Base-by-base conservation (phyloP, 2,113 vertebrate genomes). In the Cryptomyrus ogoouensis region DNA sequence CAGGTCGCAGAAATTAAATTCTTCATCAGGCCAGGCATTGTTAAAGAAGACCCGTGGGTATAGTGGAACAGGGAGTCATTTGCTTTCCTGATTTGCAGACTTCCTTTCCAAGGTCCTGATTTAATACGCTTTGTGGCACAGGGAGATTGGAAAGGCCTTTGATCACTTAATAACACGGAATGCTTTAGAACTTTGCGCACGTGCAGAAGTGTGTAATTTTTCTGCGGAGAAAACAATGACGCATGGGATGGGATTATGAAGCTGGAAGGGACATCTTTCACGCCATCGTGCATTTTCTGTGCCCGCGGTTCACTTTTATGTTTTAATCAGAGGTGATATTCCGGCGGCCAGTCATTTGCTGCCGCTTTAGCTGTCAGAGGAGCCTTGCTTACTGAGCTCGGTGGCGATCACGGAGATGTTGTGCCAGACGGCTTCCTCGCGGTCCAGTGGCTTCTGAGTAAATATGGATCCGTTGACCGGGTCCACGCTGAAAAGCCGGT, bases 341-440 rank as follows among this genome's bases (percentile, higher is more conserved):
- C 80, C 44, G 21, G 8, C 80, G n/a, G 80, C 6, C 44, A 84
- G 42, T 84, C 44, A 84, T 46, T 83, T 46, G 17, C 77, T 19
- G 27, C 47, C 3, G 17, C 17, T 17, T 53, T 9, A 46, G 80
- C 39, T 83, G 80, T 83, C 39, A n/a, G 85, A 56, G 50, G 17
- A 19, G n/a, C n/a, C 3, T 7, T n/a, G 98, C 98, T 98, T 96
- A 99, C 98, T 97, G 93, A 97, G 96, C 94, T 99, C 98, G 13
- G 96, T 95, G 86, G 98, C 98, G 89, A 98, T 97, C 94, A 98
- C 95, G 17, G 98, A 98, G 88, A 99, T 97, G 88, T 99, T 99
- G 90, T 99, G 98, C 97, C 98, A 99, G 5, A 97, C 92, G 6
- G 96, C n/a, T 39, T 96, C 95, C 95, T 99, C 98, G 90, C 98